Base-by-base conservation (phyloP, 1,140 invertebrate species). In the Drosophila mauritiana region DNA sequence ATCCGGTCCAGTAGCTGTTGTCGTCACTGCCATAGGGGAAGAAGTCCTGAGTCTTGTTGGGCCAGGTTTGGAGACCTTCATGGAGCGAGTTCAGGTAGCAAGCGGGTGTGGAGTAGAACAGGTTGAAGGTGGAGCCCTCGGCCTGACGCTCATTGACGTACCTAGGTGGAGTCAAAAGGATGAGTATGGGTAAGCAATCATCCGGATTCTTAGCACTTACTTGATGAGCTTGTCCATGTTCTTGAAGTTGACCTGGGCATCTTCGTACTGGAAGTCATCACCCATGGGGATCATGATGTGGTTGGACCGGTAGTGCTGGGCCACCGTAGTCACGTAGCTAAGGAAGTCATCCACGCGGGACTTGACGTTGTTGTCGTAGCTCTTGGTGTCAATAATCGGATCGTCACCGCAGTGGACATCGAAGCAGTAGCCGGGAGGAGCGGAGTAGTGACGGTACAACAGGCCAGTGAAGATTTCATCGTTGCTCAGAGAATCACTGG, bases 241-340 rank as follows among this genome's bases (percentile, higher is more conserved):
- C 77, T 94, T 95, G 91, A 95, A 99, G 95, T 97, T 98, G 80
- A 95, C 94, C 77, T 96, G 93, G 1, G 98, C 97, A 91, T 96
- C 94, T 90, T 97, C 96, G 92, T 98, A 99, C 64, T 96, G 94
- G 90, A 99, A 99, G 93, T 99, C 98, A 73, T 95, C 96, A 0
- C 98, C 98, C 98, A 99, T 99, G 4, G 97, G 98, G 52, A 98
- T 93, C 63, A 98, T 94, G 3, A 98, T 93, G 92, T 98, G 96
- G 82, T 96, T 95, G 0, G 95, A 95, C 22, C 92, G 92, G 89
- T 95, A 96, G 11, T 91, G 86, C 51, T 92, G 70, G 0, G 94
- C 92, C 93, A 95, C 94, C 22, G 92, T 91, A 40, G 91, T 49
- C 11, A 84, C 80, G 82, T 94, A 95, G 15, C 92, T 90, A 25